Base-by-base conservation (phyloP, 2,888 invertebrate species). In the Fabriciana adippe region DNA sequence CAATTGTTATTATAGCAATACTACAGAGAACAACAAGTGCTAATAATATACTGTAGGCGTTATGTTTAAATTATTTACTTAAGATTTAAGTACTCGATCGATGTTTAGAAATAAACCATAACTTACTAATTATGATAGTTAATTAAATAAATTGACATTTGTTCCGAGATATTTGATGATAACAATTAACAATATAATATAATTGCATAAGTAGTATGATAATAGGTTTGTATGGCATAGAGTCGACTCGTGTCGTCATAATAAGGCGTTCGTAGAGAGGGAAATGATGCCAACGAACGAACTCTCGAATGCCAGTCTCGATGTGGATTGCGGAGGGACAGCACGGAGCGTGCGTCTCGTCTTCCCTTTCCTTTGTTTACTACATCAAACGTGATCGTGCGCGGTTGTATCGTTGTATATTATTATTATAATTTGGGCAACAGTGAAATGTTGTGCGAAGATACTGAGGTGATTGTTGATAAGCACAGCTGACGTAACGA, bases 311-410 rank as follows among this genome's bases (percentile, higher is more conserved):
- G 71, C 72, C 70, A 70, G 73, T 71, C 54, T 63, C 63, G 68
- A 64, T 26, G 71, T 66, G 51, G 68, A 64, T 66, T 48, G 65
- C 67, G 69, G 55, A 57, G 59, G 62, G 72, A 66, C 66, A 66
- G 55, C 67, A 55, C 68, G 67, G 26, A 63, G 64, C 61, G 66
- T 62, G 55, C 61, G 60, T 56, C 67, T 66, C 72, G 50, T 55
- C 66, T 66, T 60, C 64, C 71, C 66, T 69, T 72, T 74, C 72
- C 77, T 79, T 79, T 80, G 80, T 78, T 79, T 80, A 41, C 35
- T 41, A 78, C 74, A 68, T 66, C 67, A 57, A 53, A 47, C 31
- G 59, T 21, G 47, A 47, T 54, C 31, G 45, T 14, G 41, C 31
- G 56, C 54, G 15, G 31, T 50, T 31, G 54, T 53, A 31, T 16